Base-by-base conservation (phyloP, 2,888 invertebrate species). In the Sinotaia quadrata region DNA sequence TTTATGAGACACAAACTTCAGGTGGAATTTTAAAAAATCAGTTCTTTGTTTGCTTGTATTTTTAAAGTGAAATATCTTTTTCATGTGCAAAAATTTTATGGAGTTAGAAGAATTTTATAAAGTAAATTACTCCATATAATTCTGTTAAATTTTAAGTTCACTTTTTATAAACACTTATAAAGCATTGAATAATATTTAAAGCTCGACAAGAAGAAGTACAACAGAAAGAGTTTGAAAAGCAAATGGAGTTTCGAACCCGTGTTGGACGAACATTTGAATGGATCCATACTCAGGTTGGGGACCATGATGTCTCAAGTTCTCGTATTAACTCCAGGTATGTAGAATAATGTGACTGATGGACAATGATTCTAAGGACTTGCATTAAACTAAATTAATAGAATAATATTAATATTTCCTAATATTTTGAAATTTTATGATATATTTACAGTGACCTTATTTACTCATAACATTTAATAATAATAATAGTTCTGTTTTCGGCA, bases 211-310 rank as follows among this genome's bases (percentile, higher is more conserved):
- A 84, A 56, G 83, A 84, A 67, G 76, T 78, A 1, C 69, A 76
- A 5, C 72, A 75, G 33, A 72, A 80, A 44, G 80, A 80, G 10
- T 31, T 71, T 37, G 79, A 81, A 61, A 80, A 76, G 57, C 67
- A 68, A 37, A 70, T 72, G 33, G 84, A 86, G 66, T 73, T 73
- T 24, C 68, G 67, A 33, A 75, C 75, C 3, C 72, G 71, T 56
- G 78, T 70, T 1, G 73, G 76, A 3, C 75, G 85, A 31, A 85
- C 83, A 44, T 87, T 75, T 73, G 84, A 87, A 73, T 86, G 86
- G 86, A 61, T 86, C 12, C 86, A 86, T 71, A 84, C 84, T 15
- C 85, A 84, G 60, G 85, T 85, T 12, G 81, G 81, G n/a, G 79
- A 81, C 21, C 73, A 78, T 59, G 66, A 69, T 12, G 68, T 80